These are phyloP conservation scores for Lacanobia oleracea DNA, from an alignment of 2,888 invertebrate species.

Conservation along the genomic window DNA sequence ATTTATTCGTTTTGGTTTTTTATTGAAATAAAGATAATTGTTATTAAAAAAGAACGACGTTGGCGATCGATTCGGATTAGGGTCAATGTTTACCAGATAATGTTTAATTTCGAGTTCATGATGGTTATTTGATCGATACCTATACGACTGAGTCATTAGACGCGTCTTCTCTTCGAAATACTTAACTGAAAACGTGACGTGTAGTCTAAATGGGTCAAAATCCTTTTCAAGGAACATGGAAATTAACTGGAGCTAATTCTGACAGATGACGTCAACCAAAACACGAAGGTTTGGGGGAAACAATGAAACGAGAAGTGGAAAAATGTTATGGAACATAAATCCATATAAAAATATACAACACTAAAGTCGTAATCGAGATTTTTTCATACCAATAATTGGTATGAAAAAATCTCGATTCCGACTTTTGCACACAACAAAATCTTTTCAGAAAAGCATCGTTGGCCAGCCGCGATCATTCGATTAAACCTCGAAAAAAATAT, in stretches of 20 bases:
- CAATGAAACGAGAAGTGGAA: not conserved
- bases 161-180: constrained; percentile 1
- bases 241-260: constrained; percentile 12
- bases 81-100: constrained; percentile 6
- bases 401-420: not conserved
- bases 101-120: not conserved
- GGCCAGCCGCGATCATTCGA: constrained; percentile 70
- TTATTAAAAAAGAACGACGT: constrained; percentile 42
- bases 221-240: constrained; percentile 29
- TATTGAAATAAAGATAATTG: constrained; percentile 48
- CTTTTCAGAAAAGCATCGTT: constrained; percentile 43
- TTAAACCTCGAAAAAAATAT: constrained; percentile 78
- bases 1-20: constrained; percentile 60
- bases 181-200: constrained; percentile 20
- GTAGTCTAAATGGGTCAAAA: constrained; percentile 15
- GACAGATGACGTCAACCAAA: constrained; percentile 21
- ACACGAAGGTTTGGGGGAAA: not conserved
- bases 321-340: not conserved
- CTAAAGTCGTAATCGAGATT: too few species aligned
- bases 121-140: constrained; percentile 1
- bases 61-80: constrained; percentile 23
- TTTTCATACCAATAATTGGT: too few species aligned
- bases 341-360: not conserved
- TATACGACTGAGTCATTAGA: constrained; percentile 27
- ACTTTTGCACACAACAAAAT: constrained; percentile 44